Conservation (phyloP, 2,797 vertebrate species). For the Fundulus diaphanus region DNA sequence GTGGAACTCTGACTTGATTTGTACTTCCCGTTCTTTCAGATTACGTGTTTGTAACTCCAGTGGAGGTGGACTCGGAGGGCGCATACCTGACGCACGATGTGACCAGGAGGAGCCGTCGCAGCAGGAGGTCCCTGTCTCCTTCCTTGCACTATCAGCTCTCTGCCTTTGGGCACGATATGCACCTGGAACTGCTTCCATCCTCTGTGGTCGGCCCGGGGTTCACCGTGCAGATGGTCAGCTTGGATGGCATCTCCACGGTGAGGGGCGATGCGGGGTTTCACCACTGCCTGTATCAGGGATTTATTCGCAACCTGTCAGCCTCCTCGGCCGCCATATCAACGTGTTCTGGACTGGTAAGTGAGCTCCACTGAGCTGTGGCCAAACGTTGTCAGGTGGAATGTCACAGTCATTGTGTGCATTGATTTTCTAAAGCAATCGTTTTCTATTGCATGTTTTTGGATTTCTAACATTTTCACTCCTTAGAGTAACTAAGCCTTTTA, state of each 20-base stretch:
- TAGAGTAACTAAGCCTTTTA: too few relatives aligned
- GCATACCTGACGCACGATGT: conserved; percentile 88
- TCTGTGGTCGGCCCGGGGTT: conserved; percentile 88
- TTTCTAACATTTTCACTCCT: too few relatives aligned
- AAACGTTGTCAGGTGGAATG: background rate
- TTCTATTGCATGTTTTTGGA: conserved; percentile 3
- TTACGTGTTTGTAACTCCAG: conserved; percentile 91
- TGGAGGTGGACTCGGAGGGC: conserved; percentile 91
- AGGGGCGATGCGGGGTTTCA: conserved; percentile 74
- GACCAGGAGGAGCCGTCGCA: conserved; percentile 83
- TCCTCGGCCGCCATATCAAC: conserved; percentile 94
- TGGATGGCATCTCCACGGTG: conserved; percentile 81
- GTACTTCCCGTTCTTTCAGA: conserved; percentile 77
- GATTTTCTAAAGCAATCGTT: background rate
- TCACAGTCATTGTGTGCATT: too few relatives aligned
- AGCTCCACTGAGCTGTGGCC: background rate
- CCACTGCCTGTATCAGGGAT: conserved; percentile 95
- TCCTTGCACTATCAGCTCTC: conserved; percentile 90
- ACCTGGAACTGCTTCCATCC: conserved; percentile 90
- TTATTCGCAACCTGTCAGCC: conserved; percentile 88
- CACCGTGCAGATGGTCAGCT: conserved; percentile 87
- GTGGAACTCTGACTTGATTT: background rate
- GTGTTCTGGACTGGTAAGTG: conserved; percentile 94
- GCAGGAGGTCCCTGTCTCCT: conserved; percentile 83
- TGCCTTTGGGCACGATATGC: conserved; percentile 92